Conservation (phyloP, 2,113 vertebrate genomes). For the Phrynocephalus versicolor region DNA sequence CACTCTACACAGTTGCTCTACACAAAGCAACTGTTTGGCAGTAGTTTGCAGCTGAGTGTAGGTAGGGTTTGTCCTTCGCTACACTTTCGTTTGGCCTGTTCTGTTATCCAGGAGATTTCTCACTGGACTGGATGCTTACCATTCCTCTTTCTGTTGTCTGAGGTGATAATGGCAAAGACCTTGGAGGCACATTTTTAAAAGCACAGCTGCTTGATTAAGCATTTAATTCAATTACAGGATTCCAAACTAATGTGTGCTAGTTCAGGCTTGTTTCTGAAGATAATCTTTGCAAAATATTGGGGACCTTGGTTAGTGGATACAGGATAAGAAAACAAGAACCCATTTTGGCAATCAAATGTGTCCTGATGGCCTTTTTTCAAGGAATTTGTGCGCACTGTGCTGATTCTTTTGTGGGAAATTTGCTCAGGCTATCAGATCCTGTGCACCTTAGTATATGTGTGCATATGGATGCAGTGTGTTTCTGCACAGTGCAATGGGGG, state of each 20-base stretch:
- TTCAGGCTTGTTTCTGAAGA: not conserved
- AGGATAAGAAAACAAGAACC: not conserved
- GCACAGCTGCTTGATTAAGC: conserved; percentile 40
- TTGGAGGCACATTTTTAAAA: conserved; percentile 44
- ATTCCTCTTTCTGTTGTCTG: conserved; percentile 41
- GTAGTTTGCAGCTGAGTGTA: not conserved
- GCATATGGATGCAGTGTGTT: not conserved
- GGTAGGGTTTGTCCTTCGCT: not conserved
- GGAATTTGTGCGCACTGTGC: not conserved
- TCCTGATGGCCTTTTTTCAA: not conserved
- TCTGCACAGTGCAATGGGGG: not conserved
- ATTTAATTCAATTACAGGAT: conserved; percentile 3
- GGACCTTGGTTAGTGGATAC: not conserved
- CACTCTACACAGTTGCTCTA: not conserved
- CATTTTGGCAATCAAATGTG: no score
- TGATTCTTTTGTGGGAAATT: not conserved
- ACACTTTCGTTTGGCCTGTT: not conserved
- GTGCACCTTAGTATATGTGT: not conserved
- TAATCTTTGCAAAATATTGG: not conserved
- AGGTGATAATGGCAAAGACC: conserved; percentile 27
- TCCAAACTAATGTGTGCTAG: conserved; percentile 17
- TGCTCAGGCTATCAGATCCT: not conserved
- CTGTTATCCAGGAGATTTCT: conserved; percentile 16
- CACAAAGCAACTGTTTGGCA: conserved; percentile 14
- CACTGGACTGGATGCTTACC: conserved; percentile 24